Percentiles rank a stretch among this genome's conserved stretches.
Conservation (phyloP, 2,888 invertebrate species). For the Chouioia cunea region DNA sequence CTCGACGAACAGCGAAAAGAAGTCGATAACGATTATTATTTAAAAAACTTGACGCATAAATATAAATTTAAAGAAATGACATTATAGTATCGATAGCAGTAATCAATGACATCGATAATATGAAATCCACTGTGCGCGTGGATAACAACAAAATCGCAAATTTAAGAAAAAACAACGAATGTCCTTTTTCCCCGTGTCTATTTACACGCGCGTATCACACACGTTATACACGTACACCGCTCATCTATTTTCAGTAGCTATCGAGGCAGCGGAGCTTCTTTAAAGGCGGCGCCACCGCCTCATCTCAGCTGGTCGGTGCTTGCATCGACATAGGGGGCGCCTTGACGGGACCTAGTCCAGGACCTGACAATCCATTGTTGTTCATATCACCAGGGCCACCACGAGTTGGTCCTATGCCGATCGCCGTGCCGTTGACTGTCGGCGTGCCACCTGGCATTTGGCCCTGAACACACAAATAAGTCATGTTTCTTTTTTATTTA, state of each 20-base stretch:
- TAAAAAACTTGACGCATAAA: no score
- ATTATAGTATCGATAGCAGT: constrained; percentile 30
- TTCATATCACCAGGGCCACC: constrained; percentile 66
- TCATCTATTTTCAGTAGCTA: constrained; percentile 58
- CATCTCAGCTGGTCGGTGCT: constrained; percentile 68
- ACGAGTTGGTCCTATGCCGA: constrained; percentile 51
- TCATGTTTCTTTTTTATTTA: not conserved
- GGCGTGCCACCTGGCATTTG: constrained; percentile 64
- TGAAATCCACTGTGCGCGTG: constrained; percentile 37
- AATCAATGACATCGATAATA: constrained; percentile 31
- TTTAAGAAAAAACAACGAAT: constrained; percentile 29
- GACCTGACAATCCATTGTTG: constrained; percentile 66
- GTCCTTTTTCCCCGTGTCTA: not conserved
- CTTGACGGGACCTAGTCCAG: constrained; percentile 64
- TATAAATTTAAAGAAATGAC: no score
- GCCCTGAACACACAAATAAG: constrained; percentile 56
- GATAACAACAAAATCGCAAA: constrained; percentile 44
- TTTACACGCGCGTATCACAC: not conserved
- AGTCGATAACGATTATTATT: no score
- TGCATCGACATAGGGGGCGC: constrained; percentile 67
- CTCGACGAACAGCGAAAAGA: constrained; percentile 3
- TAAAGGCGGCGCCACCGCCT: constrained; percentile 63
- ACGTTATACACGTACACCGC: constrained; percentile 17
- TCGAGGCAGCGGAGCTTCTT: constrained; percentile 67
- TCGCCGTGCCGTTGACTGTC: constrained; percentile 62